These are phyloP conservation scores for Drosophila merina DNA, from an alignment of 2,888 invertebrate genomes.

Conservation along the genomic window DNA sequence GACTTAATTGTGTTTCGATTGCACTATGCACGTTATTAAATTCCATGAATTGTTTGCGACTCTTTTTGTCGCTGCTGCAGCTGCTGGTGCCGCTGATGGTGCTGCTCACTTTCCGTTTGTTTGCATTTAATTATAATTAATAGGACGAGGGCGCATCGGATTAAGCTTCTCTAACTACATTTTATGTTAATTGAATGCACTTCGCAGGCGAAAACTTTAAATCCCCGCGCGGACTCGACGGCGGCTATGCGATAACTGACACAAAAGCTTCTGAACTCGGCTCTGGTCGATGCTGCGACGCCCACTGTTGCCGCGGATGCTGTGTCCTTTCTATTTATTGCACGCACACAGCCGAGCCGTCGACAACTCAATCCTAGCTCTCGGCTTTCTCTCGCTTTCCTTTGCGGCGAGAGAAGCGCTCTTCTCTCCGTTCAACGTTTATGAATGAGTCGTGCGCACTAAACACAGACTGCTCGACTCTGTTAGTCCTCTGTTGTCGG, in stretches of 20 bases:
- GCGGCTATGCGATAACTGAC: conserved; percentile 53
- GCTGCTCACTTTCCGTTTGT: conserved; percentile 22
- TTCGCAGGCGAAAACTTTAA: conserved; percentile 14
- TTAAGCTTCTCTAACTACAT: conserved; percentile 36
- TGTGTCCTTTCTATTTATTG: conserved; percentile 61
- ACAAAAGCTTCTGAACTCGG: conserved; percentile 1
- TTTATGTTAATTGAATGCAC: conserved; percentile 55
- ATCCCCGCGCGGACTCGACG: conserved; percentile 36
- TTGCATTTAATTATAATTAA: conserved; percentile 44
- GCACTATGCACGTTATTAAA: conserved; percentile 5
- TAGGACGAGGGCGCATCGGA: conserved; percentile 6
- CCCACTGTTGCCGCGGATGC: conserved; percentile 69
- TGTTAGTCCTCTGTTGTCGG: conserved; percentile 23
- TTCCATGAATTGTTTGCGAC: conserved; percentile 13
- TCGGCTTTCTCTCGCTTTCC: conserved; percentile 12
- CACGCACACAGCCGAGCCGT: conserved; percentile 41
- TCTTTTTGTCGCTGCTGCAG: conserved; percentile 10
- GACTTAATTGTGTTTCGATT: conserved; percentile 46
- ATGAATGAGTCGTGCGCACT: conserved; percentile 62
- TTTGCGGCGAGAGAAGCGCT: conserved; percentile 4
- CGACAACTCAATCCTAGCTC: conserved; percentile 47
- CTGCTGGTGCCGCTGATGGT: too few species aligned
- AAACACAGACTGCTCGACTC: conserved; percentile 42
- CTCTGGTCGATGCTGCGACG: conserved; percentile 51
- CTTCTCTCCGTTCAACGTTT: conserved; percentile 39